Evolutionary conservation across 2,113 vertebrate genomes (phyloP).

Genomic region (Cyprinodon tularosa): DNA sequence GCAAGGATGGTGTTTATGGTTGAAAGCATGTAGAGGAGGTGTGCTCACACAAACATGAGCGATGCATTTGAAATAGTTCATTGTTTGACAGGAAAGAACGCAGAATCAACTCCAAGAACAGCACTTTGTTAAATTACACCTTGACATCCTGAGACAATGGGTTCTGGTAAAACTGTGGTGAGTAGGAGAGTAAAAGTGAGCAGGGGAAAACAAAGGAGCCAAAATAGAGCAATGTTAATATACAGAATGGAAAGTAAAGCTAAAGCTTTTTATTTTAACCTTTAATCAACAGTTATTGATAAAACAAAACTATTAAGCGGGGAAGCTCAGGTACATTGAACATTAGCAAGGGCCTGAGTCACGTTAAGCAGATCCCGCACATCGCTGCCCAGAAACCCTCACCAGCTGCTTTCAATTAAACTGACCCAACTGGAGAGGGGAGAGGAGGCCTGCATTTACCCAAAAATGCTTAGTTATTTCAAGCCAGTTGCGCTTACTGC

Average conservation of each 20-base stretch:
- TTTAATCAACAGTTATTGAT: conserved; percentile 19
- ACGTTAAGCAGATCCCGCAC: conserved; percentile 37
- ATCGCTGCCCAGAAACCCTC: conserved; percentile 47
- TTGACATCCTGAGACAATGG: conserved; percentile 37
- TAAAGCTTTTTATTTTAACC: conserved; percentile 19
- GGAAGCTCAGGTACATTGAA: conserved; percentile 43
- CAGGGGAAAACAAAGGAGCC: conserved; percentile 16
- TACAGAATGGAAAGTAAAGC: conserved; percentile 56
- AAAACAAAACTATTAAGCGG: conserved; percentile 12
- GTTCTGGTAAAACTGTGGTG: conserved; percentile 42
- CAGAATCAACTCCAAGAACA: conserved; percentile 28
- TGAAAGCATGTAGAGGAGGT: conserved; percentile 8
- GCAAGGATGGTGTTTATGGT: neutral
- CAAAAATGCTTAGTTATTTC: conserved; percentile 33
- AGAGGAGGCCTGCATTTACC: conserved; percentile 47
- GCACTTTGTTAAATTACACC: conserved; percentile 59
- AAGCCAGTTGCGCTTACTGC: conserved; percentile 51
- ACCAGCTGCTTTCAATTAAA: conserved; percentile 68
- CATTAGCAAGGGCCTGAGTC: conserved; percentile 38
- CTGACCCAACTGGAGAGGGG: conserved; percentile 34
- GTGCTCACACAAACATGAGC: conserved; percentile 8
- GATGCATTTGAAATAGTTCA: conserved; percentile 24
- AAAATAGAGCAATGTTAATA: conserved; percentile 46
- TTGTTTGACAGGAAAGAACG: conserved; percentile 41
- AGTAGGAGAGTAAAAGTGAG: conserved; percentile 39